phyloP scores from a whole-genome alignment of 2,888 invertebrate genomes.

The Alviniconcha strummeri region DNA sequence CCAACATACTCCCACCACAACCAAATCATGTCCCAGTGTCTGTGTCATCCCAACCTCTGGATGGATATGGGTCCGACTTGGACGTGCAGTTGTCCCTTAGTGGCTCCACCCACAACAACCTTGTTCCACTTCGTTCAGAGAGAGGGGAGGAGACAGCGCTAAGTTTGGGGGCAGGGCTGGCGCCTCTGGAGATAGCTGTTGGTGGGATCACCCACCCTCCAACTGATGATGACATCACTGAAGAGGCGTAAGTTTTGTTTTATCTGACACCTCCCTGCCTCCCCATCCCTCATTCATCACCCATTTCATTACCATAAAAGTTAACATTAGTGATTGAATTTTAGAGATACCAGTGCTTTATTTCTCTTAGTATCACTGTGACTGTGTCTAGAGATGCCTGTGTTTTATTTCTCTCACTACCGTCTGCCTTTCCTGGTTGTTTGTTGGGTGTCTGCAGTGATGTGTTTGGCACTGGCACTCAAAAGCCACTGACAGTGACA shows the following conservation, averaged over 20 bases:
- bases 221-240: conserved; percentile 28
- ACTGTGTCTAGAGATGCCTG: too few relatives aligned
- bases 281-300: too few relatives aligned
- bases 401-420: too few relatives aligned
- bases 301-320: too few relatives aligned
- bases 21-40: neutral
- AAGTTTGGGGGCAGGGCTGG: conserved; percentile 18
- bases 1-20: neutral
- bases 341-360: too few relatives aligned
- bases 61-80: neutral
- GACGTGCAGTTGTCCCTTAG: neutral
- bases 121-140: neutral
- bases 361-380: too few relatives aligned
- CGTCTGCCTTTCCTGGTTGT: neutral
- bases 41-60: neutral
- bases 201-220: conserved; percentile 21
- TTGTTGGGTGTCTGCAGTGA: neutral
- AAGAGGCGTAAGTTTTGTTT: conserved; percentile 29
- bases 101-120: neutral
- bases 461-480: too few relatives aligned
- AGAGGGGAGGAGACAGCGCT: neutral
- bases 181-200: conserved; percentile 26
- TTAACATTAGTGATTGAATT: too few relatives aligned
- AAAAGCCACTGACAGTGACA: too few relatives aligned
- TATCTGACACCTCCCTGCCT: neutral